phyloP scores from a whole-genome alignment of 2,888 invertebrate genomes.

The Criorhina ranunculi region DNA sequence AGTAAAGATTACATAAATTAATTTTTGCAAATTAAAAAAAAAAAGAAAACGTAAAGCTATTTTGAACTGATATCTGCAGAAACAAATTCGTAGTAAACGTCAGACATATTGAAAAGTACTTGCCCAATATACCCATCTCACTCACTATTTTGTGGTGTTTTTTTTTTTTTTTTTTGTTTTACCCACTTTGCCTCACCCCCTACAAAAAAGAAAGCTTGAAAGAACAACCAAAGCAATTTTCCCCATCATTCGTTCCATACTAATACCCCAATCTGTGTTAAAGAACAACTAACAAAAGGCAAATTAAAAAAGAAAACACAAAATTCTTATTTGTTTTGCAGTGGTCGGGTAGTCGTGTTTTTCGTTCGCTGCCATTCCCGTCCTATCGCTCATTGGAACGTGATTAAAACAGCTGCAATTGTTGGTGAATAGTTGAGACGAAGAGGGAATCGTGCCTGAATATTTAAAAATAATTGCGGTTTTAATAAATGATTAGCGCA shows the following conservation, averaged over 20 bases:
- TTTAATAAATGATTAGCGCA: slow-evolving; percentile 33
- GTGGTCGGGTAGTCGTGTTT: slow-evolving; percentile 43
- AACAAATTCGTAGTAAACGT: not conserved
- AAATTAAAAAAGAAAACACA: slow-evolving; percentile 23
- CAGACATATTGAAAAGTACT: not conserved
- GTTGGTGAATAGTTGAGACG: slow-evolving; percentile 7
- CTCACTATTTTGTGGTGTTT: not conserved
- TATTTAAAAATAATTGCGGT: slow-evolving; percentile 30
- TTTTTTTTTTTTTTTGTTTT: no score
- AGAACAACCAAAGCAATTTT: slow-evolving; percentile 13
- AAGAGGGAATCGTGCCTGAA: not conserved
- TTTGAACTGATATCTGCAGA: slow-evolving; percentile 1
- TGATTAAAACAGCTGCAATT: slow-evolving; percentile 35
- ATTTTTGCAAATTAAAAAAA: slow-evolving; percentile 22
- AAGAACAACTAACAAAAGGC: slow-evolving; percentile 23
- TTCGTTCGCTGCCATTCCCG: not conserved
- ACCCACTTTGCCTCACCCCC: not conserved
- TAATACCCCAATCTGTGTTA: slow-evolving; percentile 10
- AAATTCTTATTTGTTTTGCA: slow-evolving; percentile 56
- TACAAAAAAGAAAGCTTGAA: slow-evolving; percentile 5
- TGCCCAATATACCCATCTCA: slow-evolving; percentile 2
- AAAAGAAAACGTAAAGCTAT: slow-evolving; percentile 31
- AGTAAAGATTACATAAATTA: slow-evolving; percentile 26
- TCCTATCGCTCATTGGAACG: slow-evolving; percentile 30
- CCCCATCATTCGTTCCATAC: slow-evolving; percentile 2